Evolutionary conservation across 2,888 invertebrate genomes (phyloP).

Genomic region (Deilephila porcellus): DNA sequence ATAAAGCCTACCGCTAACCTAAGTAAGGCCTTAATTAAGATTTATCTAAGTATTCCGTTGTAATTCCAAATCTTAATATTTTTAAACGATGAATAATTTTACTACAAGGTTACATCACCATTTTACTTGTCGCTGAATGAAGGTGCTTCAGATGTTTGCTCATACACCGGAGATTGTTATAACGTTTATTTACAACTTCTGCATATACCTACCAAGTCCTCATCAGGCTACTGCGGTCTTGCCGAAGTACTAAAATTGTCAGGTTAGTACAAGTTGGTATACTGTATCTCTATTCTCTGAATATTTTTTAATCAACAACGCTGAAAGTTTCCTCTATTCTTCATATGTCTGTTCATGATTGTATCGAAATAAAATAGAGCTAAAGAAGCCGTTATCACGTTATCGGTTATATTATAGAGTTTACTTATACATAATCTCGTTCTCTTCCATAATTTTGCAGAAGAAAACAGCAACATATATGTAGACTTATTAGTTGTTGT

Average conservation of each 20-base stretch:
- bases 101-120: slow-evolving; percentile 86
- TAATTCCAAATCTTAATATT: neutral
- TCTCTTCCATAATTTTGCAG: slow-evolving; percentile 50
- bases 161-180: slow-evolving; percentile 82
- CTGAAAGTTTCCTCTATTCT: too few species aligned
- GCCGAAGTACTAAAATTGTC: slow-evolving; percentile 78
- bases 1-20: neutral
- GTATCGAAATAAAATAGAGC: too few species aligned
- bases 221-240: slow-evolving; percentile 83
- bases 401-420: too few species aligned
- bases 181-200: slow-evolving; percentile 81
- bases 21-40: too few species aligned
- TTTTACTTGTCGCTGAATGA: slow-evolving; percentile 88
- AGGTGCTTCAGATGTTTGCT: slow-evolving; percentile 85
- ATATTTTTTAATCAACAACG: too few species aligned
- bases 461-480: slow-evolving; percentile 70
- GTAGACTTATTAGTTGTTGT: slow-evolving; percentile 90
- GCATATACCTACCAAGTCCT: slow-evolving; percentile 87
- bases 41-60: too few species aligned
- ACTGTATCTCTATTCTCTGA: too few species aligned
- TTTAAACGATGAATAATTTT: neutral
- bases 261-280: slow-evolving; percentile 50
- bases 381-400: too few species aligned
- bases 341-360: too few species aligned
- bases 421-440: too few species aligned